A percentile compares a stretch with the other conserved stretches of the same genome.
phyloP scores from a whole-genome alignment of 2,888 invertebrate genomes.

The Serripes groenlandicus region DNA sequence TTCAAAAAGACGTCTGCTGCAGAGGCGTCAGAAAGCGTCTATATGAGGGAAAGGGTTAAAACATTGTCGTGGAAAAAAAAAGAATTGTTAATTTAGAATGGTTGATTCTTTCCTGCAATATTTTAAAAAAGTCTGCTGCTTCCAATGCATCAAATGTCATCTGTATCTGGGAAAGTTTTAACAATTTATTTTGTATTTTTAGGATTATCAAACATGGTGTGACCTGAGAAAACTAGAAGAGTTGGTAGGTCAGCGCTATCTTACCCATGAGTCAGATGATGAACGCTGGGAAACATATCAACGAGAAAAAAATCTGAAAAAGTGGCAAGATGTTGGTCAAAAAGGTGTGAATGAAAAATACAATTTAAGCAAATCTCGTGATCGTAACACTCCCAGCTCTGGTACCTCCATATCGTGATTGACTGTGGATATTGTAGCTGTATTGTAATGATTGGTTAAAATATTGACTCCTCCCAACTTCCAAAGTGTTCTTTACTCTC shows the following conservation, averaged over 20 bases:
- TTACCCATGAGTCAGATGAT: slow-evolving; percentile 97
- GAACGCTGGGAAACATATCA: slow-evolving; percentile 93
- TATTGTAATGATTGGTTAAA: slow-evolving; percentile 24
- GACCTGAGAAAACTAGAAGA: slow-evolving; percentile 96
- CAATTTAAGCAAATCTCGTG: slow-evolving; percentile 80
- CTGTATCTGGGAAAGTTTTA: too few species aligned
- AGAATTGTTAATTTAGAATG: too few species aligned
- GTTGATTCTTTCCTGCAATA: too few species aligned
- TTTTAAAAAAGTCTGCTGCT: too few species aligned
- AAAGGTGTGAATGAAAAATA: slow-evolving; percentile 84
- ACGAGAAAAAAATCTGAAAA: slow-evolving; percentile 86
- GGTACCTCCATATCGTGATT: slow-evolving; percentile 70
- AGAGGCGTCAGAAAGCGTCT: too few species aligned
- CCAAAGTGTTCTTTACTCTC: slow-evolving; percentile 26
- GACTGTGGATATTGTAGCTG: slow-evolving; percentile 33
- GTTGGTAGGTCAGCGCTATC: slow-evolving; percentile 91
- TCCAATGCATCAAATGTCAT: too few species aligned
- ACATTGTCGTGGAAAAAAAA: too few species aligned
- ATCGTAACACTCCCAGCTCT: slow-evolving; percentile 72
- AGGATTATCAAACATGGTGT: slow-evolving; percentile 97
- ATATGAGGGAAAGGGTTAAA: too few species aligned
- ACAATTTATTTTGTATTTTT: too few species aligned
- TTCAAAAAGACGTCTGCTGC: too few species aligned
- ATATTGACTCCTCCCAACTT: slow-evolving; percentile 19
- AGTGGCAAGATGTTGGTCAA: slow-evolving; percentile 84